A percentile compares a stretch with the other conserved stretches of the same genome.
Conservation (phyloP, 1,140 invertebrate genomes). For the Pseudomyrmex gracilis region DNA sequence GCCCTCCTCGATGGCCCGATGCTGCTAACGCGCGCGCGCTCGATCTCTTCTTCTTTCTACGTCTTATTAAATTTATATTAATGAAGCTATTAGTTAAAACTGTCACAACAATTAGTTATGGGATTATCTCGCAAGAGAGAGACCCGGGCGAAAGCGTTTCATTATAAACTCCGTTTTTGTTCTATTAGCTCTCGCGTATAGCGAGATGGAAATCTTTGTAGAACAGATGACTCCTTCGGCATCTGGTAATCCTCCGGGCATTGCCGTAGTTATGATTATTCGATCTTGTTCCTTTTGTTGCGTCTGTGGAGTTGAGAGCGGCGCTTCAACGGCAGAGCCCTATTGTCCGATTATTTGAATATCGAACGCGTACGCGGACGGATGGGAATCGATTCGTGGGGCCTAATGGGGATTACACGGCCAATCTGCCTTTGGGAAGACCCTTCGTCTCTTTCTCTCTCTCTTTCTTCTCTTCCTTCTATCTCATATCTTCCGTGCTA, state of each 20-base stretch:
- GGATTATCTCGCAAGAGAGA: not conserved
- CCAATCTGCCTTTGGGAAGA: slow-evolving; percentile 82
- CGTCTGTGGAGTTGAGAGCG: slow-evolving; percentile 67
- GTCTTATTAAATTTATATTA: slow-evolving; percentile 9
- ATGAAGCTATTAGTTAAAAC: not conserved
- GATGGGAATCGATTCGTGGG: slow-evolving; percentile 84
- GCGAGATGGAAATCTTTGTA: slow-evolving; percentile 38
- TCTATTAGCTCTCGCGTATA: not conserved
- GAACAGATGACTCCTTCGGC: slow-evolving; percentile 28
- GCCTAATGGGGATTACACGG: slow-evolving; percentile 85
- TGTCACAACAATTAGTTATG: not conserved
- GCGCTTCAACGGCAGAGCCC: slow-evolving; percentile 76
- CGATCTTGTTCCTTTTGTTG: slow-evolving; percentile 79
- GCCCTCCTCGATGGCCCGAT: not conserved
- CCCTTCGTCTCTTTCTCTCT: slow-evolving; percentile 67
- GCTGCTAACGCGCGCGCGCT: too few relatives aligned
- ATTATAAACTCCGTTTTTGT: not conserved
- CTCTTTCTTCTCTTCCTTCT: slow-evolving; percentile 44
- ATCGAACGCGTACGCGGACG: slow-evolving; percentile 78
- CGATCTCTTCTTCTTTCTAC: not conserved
- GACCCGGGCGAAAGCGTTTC: not conserved
- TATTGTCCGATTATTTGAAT: slow-evolving; percentile 85
- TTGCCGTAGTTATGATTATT: slow-evolving; percentile 84
- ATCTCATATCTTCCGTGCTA: slow-evolving; percentile 31
- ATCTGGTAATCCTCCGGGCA: slow-evolving; percentile 65